Evolutionary conservation across 2,113 vertebrate species (phyloP).

Genomic region (Sturnira hondurensis): DNA sequence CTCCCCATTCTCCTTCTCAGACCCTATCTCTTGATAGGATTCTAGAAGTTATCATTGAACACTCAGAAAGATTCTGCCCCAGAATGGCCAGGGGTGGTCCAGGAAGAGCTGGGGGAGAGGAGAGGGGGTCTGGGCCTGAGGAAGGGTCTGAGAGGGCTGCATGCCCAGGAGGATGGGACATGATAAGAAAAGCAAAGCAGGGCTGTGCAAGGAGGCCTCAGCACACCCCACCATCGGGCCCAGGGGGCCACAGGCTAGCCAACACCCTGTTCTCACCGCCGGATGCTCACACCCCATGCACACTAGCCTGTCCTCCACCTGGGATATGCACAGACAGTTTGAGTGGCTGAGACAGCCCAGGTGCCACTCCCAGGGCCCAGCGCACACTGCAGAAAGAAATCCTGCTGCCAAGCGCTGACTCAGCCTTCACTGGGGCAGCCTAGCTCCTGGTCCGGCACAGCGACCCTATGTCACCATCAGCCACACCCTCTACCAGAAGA

Average conservation of each 20-base stretch:
- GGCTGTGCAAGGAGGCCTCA: neutral
- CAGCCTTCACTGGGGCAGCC: no score
- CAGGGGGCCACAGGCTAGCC: neutral
- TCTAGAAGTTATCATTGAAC: neutral
- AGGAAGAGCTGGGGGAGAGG: neutral
- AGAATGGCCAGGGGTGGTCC: neutral
- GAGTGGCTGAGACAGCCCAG: neutral
- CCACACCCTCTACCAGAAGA: neutral
- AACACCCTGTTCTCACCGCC: rapidly evolving
- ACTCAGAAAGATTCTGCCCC: neutral
- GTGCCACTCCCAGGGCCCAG: neutral
- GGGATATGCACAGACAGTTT: neutral
- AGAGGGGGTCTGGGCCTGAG: no score
- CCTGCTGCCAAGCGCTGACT: neutral
- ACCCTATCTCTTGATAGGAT: neutral
- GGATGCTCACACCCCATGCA: neutral
- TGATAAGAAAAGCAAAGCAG: neutral
- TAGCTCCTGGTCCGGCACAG: neutral
- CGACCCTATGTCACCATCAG: neutral
- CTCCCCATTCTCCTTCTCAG: neutral
- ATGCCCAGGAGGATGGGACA: neutral
- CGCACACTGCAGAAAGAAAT: neutral
- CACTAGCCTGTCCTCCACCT: neutral
- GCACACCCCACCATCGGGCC: rapidly evolving
- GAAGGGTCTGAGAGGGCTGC: neutral